Percentiles rank a stretch among this genome's conserved stretches.
Evolutionary conservation across 2,113 vertebrate species (phyloP).

Genomic region (Gavia stellata): DNA sequence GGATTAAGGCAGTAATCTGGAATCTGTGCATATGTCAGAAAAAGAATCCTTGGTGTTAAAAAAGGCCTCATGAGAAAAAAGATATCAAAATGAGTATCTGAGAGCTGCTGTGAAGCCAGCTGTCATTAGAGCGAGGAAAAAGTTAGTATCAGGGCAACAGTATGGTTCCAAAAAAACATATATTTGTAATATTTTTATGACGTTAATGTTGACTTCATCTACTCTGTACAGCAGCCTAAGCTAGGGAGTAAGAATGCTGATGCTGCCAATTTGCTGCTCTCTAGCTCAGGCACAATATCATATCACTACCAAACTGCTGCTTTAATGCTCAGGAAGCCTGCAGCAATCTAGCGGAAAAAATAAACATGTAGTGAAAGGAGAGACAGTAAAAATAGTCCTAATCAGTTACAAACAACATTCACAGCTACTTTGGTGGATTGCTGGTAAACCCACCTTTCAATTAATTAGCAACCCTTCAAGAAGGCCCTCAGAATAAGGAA

Average conservation of each 20-base stretch:
- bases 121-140: not conserved
- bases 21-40: not conserved
- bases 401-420: not conserved
- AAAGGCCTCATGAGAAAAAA: not conserved
- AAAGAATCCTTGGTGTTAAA: not conserved
- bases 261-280: not conserved
- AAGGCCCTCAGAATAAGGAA: not conserved
- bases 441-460: not conserved
- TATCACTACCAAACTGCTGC: not conserved
- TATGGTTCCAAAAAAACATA: not conserved
- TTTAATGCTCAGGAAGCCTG: not conserved
- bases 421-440: not conserved
- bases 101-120: not conserved
- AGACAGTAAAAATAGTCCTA: not conserved
- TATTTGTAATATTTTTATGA: not conserved
- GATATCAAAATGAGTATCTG: not conserved
- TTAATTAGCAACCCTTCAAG: not conserved
- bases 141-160: fast-evolving
- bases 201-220: not conserved
- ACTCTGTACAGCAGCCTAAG: not conserved
- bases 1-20: not conserved
- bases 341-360: not conserved
- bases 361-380: not conserved
- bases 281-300: not conserved
- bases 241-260: not conserved